A percentile compares a stretch with the other conserved stretches of the same genome.
phyloP scores from a whole-genome alignment of 2,797 vertebrate genomes.

The Staurois parvus region DNA sequence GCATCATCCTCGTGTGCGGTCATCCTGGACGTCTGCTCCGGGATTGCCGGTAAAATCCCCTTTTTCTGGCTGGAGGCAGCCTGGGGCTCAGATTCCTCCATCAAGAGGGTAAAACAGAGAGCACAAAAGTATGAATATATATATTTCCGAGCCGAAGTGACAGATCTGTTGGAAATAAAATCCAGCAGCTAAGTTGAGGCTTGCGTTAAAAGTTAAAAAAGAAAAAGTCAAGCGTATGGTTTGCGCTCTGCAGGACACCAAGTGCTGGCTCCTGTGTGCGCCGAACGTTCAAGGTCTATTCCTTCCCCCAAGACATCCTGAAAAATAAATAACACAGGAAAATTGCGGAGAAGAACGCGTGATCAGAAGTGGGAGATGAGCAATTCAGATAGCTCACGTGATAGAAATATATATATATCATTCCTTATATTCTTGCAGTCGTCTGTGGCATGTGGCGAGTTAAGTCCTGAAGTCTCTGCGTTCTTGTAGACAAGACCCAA shows the following conservation, averaged over 20 bases:
- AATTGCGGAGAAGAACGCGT: slow-evolving; percentile 20
- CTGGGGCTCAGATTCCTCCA: not conserved
- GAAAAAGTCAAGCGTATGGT: not conserved
- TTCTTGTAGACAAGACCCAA: slow-evolving; percentile 33
- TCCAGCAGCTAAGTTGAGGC: no score
- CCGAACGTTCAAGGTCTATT: not conserved
- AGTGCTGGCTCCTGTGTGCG: not conserved
- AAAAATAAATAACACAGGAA: slow-evolving; percentile 33
- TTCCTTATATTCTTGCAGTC: not conserved
- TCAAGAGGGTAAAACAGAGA: not conserved
- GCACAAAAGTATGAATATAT: not conserved
- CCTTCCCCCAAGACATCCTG: not conserved
- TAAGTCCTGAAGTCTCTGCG: not conserved
- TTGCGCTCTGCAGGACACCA: not conserved
- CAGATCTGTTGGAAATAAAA: not conserved
- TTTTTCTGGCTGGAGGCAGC: slow-evolving; percentile 4
- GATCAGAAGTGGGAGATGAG: slow-evolving; percentile 31
- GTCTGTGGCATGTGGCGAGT: not conserved
- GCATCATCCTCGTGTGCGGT: slow-evolving; percentile 66
- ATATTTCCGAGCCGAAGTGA: not conserved
- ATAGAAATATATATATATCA: not conserved
- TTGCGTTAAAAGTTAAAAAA: not conserved
- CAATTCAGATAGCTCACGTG: slow-evolving; percentile 12
- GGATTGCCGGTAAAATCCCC: slow-evolving; percentile 62
- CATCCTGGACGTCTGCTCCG: slow-evolving; percentile 47